phyloP scores from a whole-genome alignment of 2,888 invertebrate species.

The Diarsia rubi region DNA sequence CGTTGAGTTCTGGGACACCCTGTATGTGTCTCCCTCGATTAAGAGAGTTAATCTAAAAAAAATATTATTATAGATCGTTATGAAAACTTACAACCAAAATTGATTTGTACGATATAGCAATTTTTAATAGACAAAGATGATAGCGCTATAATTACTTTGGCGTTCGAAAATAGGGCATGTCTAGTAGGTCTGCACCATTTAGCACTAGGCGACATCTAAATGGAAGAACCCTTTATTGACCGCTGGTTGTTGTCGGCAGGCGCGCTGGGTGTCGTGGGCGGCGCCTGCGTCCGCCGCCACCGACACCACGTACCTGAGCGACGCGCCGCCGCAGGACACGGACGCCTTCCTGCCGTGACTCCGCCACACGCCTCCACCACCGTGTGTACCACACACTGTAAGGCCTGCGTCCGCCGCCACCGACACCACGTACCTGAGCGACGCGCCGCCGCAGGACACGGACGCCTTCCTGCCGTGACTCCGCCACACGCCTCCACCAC shows the following conservation, averaged over 20 bases:
- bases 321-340: slow-evolving; percentile 73
- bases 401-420: slow-evolving; percentile 77
- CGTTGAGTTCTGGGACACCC: no score
- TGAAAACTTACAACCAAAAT: no score
- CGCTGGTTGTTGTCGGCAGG: slow-evolving; percentile 61
- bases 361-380: neutral
- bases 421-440: slow-evolving; percentile 83
- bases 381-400: no score
- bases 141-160: no score
- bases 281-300: slow-evolving; percentile 78
- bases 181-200: neutral
- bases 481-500: neutral
- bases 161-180: neutral
- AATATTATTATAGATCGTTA: no score
- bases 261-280: slow-evolving; percentile 82
- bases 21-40: no score
- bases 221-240: neutral
- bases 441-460: slow-evolving; percentile 73
- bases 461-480: slow-evolving; percentile 72
- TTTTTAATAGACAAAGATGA: no score
- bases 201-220: neutral
- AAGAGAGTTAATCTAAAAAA: no score
- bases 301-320: slow-evolving; percentile 83
- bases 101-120: no score
- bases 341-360: slow-evolving; percentile 72